These are phyloP conservation scores for Andricus curvator DNA, from an alignment of 2,888 invertebrate genomes.

Conservation along the genomic window DNA sequence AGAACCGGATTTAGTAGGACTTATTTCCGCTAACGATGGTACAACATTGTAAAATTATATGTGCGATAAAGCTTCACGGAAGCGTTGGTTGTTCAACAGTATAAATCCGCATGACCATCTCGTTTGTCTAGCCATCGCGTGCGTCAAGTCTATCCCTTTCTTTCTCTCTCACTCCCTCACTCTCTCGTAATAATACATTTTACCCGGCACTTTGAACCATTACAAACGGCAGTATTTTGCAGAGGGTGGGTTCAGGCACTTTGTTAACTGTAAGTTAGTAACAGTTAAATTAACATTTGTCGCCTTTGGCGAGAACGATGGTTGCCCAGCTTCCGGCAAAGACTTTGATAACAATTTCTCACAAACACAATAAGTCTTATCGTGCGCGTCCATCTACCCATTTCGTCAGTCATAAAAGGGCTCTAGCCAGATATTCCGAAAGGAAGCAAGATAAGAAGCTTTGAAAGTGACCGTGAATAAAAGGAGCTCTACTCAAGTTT, in stretches of 20 bases:
- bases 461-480: background rate
- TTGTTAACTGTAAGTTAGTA: slow-evolving; percentile 17
- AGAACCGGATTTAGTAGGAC: background rate
- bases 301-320: background rate
- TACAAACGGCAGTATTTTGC: slow-evolving; percentile 25
- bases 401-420: slow-evolving; percentile 5
- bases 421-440: background rate
- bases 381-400: background rate
- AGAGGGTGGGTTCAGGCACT: slow-evolving; percentile 1
- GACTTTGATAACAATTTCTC: slow-evolving; percentile 9
- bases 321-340: background rate
- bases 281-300: slow-evolving; percentile 39
- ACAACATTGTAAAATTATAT: slow-evolving; percentile 28
- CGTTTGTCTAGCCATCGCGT: slow-evolving; percentile 24
- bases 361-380: slow-evolving; percentile 15
- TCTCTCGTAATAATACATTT: slow-evolving; percentile 32
- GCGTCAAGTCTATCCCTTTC: slow-evolving; percentile 4
- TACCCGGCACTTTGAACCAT: slow-evolving; percentile 14
- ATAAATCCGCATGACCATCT: slow-evolving; percentile 33
- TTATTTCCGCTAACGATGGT: background rate
- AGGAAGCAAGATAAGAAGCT: background rate
- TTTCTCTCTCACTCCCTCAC: background rate
- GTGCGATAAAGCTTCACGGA: slow-evolving; percentile 8
- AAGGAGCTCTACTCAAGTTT: background rate
- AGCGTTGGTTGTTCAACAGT: slow-evolving; percentile 17